Conservation (phyloP, 2,888 invertebrate genomes). For the Laothoe populi region DNA sequence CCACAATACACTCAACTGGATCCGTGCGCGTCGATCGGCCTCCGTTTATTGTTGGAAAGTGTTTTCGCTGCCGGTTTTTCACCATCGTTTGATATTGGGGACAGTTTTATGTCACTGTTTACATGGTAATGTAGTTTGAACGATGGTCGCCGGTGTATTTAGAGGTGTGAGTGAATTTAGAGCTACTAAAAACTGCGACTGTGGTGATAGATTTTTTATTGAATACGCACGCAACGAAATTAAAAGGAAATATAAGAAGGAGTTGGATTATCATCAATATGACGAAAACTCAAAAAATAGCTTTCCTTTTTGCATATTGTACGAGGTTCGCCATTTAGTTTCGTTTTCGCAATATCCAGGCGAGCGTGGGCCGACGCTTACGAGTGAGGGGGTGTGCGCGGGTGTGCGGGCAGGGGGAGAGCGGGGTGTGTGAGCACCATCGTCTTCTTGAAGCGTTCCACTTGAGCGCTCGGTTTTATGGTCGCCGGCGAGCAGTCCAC, state of each 20-base stretch:
- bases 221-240: too few relatives aligned
- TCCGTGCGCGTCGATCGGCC: slow-evolving; percentile 5
- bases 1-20: neutral
- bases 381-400: neutral
- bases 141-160: neutral
- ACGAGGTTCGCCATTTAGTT: slow-evolving; percentile 15
- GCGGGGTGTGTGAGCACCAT: slow-evolving; percentile 19
- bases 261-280: neutral
- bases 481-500: slow-evolving; percentile 24
- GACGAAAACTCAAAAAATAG: neutral
- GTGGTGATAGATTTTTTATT: too few relatives aligned
- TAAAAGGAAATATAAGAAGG: too few relatives aligned
- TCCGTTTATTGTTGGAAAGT: slow-evolving; percentile 25
- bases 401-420: neutral
- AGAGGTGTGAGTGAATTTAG: neutral
- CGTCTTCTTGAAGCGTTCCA: slow-evolving; percentile 26
- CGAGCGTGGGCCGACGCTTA: neutral
- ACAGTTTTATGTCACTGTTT: slow-evolving; percentile 26
- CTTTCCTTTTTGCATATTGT: slow-evolving; percentile 10
- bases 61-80: slow-evolving; percentile 25
- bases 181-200: neutral
- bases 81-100: slow-evolving; percentile 20
- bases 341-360: slow-evolving; percentile 13
- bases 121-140: slow-evolving; percentile 19
- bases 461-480: slow-evolving; percentile 30